A percentile compares a stretch with the other conserved stretches of the same genome.
Evolutionary conservation across 2,888 invertebrate species (phyloP).

Genomic region (Melanophora roralis): DNA sequence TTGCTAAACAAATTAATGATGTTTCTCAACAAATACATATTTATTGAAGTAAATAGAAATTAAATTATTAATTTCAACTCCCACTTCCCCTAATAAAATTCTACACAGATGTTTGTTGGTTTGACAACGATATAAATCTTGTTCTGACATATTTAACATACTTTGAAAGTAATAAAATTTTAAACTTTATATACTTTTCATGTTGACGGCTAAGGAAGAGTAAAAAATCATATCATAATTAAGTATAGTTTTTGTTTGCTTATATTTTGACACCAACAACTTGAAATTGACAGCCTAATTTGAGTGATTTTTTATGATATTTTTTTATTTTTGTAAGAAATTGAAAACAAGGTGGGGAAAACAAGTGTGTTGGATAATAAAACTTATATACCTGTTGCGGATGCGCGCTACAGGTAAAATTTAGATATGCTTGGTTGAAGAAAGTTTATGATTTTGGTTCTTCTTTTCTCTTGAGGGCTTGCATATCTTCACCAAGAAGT

Average conservation of each 20-base stretch:
- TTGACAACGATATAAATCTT: slow-evolving; percentile 44
- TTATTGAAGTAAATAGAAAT: neutral
- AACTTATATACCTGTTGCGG: slow-evolving; percentile 5
- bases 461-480: no score
- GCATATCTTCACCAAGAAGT: no score
- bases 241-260: neutral
- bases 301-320: slow-evolving; percentile 7
- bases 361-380: neutral
- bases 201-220: neutral
- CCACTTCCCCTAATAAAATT: slow-evolving; percentile 15
- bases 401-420: neutral
- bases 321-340: neutral
- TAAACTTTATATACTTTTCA: neutral
- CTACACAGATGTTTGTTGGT: neutral
- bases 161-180: slow-evolving; percentile 46
- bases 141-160: slow-evolving; percentile 50
- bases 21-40: neutral
- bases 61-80: slow-evolving; percentile 4
- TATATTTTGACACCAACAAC: slow-evolving; percentile 41
- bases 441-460: neutral
- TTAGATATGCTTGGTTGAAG: neutral
- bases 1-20: slow-evolving; percentile 53
- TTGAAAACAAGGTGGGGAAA: neutral
- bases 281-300: slow-evolving; percentile 22
- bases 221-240: slow-evolving; percentile 8